Conservation (phyloP, 2,888 invertebrate genomes). For the Lycaena phlaeas region DNA sequence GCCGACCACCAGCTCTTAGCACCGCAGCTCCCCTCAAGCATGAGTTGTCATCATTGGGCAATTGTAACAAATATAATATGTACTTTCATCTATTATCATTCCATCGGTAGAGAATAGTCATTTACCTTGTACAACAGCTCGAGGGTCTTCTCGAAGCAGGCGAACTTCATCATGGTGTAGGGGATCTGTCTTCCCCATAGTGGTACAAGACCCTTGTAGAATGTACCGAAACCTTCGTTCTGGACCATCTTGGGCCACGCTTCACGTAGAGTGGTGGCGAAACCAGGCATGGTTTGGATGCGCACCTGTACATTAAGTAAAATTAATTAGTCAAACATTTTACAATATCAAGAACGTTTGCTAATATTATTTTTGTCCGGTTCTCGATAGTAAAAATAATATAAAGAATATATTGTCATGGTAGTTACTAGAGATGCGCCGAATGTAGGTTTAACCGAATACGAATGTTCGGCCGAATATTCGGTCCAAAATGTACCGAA, state of each 20-base stretch:
- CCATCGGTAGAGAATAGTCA: too few relatives aligned
- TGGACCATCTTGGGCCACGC: slow-evolving; percentile 92
- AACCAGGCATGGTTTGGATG: slow-evolving; percentile 97
- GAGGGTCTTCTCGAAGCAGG: slow-evolving; percentile 97
- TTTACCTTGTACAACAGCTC: slow-evolving; percentile 87
- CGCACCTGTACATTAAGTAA: slow-evolving; percentile 74
- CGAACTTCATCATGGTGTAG: slow-evolving; percentile 99
- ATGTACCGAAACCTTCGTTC: slow-evolving; percentile 90
- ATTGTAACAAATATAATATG: too few relatives aligned
- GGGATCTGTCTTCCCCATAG: slow-evolving; percentile 98
- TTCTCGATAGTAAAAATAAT: too few relatives aligned
- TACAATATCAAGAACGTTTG: not conserved
- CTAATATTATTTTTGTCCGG: too few relatives aligned
- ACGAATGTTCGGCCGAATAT: too few relatives aligned
- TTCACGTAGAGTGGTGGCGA: slow-evolving; percentile 88
- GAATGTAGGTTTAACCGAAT: too few relatives aligned
- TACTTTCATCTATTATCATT: too few relatives aligned
- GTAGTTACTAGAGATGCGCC: too few relatives aligned
- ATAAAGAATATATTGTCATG: too few relatives aligned
- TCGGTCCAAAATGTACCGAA: too few relatives aligned
- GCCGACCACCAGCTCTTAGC: not conserved
- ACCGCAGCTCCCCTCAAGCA: slow-evolving; percentile 2
- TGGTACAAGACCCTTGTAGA: slow-evolving; percentile 97
- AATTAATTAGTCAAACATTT: not conserved
- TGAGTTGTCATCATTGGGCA: slow-evolving; percentile 4